Evolutionary conservation across 2,113 vertebrate genomes (phyloP), one percentile per base, ranked within the genome.

Genomic region (Psephotus haematonotus): DNA sequence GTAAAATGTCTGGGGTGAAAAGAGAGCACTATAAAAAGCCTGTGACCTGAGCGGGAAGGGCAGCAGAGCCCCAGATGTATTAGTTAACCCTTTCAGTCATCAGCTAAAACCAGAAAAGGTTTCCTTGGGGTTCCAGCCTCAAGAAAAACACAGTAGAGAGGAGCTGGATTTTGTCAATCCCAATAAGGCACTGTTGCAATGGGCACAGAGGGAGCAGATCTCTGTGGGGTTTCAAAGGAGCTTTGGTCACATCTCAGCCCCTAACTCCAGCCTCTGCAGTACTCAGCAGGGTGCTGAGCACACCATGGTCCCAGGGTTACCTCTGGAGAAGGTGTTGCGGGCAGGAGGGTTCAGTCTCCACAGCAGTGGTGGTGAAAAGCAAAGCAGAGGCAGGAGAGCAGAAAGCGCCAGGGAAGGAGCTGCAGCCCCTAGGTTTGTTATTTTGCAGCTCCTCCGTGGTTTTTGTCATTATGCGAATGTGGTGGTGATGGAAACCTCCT

Each of bases 381-480:
- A 47, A 60, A 44, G 16, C 33, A 82, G 37, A 49, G 22, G 17
- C 46, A 79, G 67, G 62, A 67, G 49, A n/a, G 71, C 3, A 52
- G 31, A 70, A 62, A 84, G 16, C 7, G 31, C 25, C 25, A n/a
- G 23, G 13, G 70, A 84, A 78, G 53, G 49, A 89, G 43, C 14
- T 60, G 28, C 25, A 47, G 31, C 8, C 31, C 10, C 37, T 50
- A 37, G 8, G 7, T n/a, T 90, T 49, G 27, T 67, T 53, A 8
- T 31, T 78, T n/a, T 72, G 46, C 41, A 63, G 3, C 14, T 60
- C 5, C 17, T 53, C 33, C 24, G 23, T 11, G 25, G 50, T 46
- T 33, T 28, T 11, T 35, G 27, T 52, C 19, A 12, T 57, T 24
- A 12, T 47, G 23, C 0, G 2, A 82, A 11, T 0, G 1, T 1